A percentile compares a stretch with the other conserved stretches of the same genome.
Conservation (phyloP, 2,113 vertebrate species). For the Strigops habroptila region DNA sequence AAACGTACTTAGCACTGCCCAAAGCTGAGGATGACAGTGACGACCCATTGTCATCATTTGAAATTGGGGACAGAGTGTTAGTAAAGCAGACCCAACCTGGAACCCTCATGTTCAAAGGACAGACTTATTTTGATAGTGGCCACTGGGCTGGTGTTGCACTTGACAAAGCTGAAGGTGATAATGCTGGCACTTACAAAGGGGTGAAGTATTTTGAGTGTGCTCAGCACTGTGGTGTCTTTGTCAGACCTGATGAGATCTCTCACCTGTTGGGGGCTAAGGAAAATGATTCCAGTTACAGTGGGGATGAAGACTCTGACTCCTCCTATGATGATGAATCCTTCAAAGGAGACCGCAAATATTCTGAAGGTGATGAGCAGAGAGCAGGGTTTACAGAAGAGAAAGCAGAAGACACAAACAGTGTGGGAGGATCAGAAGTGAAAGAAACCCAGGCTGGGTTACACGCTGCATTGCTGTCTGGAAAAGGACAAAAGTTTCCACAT, state of each 20-base stretch:
- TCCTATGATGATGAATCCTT: background rate
- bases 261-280: background rate
- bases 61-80: slow-evolving; percentile 45
- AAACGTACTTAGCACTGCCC: background rate
- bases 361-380: background rate
- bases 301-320: background rate
- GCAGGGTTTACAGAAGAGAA: background rate
- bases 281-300: background rate
- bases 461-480: background rate
- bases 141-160: slow-evolving; percentile 63
- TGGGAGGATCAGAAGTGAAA: background rate
- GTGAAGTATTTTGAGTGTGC: slow-evolving; percentile 56
- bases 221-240: slow-evolving; percentile 57
- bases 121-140: slow-evolving; percentile 11
- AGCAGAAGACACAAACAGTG: background rate
- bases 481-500: background rate
- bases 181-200: slow-evolving; percentile 37
- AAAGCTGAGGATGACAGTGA: background rate
- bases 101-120: slow-evolving; percentile 45
- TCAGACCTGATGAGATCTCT: slow-evolving; percentile 61
- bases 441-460: background rate
- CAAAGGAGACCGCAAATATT: background rate
- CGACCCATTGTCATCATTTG: slow-evolving; percentile 26
- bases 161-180: slow-evolving; percentile 41
- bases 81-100: slow-evolving; percentile 54